Percentiles rank a stretch among this genome's conserved stretches.
These are phyloP conservation scores for Drosophila parthenogenetica DNA, from an alignment of 2,888 invertebrate species.

Conservation along the genomic window DNA sequence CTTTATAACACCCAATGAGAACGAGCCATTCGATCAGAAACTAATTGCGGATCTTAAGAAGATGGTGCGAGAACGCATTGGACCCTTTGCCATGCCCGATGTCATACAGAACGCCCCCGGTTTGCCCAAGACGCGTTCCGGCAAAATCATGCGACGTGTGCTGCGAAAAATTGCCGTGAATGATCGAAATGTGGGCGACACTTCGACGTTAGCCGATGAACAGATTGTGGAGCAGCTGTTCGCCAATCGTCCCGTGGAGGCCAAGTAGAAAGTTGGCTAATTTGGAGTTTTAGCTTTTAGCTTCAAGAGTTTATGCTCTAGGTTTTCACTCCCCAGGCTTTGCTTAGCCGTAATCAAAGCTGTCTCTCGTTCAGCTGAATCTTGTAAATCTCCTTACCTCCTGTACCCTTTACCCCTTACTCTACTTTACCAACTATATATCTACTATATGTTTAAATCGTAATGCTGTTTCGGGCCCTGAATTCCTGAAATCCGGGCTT, in stretches of 20 bases:
- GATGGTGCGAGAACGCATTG: slow-evolving; percentile 95
- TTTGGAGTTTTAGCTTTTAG: slow-evolving; percentile 36
- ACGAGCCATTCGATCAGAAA: slow-evolving; percentile 89
- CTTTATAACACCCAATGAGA: slow-evolving; percentile 96
- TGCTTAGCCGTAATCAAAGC: slow-evolving; percentile 43
- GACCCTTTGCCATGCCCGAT: slow-evolving; percentile 98
- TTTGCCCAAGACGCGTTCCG: slow-evolving; percentile 98
- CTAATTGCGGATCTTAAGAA: slow-evolving; percentile 90
- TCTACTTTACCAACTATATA: slow-evolving; percentile 14
- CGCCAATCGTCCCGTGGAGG: slow-evolving; percentile 88
- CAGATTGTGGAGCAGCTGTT: slow-evolving; percentile 93
- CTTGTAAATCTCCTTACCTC: slow-evolving; percentile 69
- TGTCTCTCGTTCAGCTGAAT: slow-evolving; percentile 43
- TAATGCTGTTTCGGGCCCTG: slow-evolving; percentile 37
- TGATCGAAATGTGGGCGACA: slow-evolving; percentile 96
- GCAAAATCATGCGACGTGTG: slow-evolving; percentile 99
- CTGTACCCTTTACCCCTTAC: background rate
- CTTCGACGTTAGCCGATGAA: slow-evolving; percentile 96
- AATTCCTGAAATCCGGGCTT: slow-evolving; percentile 56
- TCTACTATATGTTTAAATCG: slow-evolving; percentile 28
- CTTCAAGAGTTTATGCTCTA: slow-evolving; percentile 24
- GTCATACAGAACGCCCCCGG: slow-evolving; percentile 96
- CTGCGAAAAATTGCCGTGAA: slow-evolving; percentile 96
- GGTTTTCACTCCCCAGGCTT: slow-evolving; percentile 5
- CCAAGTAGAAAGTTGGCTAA: slow-evolving; percentile 70